Percentiles rank a stretch among this genome's conserved stretches.
Conservation (phyloP, 2,797 vertebrate species). For the Jordanella pulchra region DNA sequence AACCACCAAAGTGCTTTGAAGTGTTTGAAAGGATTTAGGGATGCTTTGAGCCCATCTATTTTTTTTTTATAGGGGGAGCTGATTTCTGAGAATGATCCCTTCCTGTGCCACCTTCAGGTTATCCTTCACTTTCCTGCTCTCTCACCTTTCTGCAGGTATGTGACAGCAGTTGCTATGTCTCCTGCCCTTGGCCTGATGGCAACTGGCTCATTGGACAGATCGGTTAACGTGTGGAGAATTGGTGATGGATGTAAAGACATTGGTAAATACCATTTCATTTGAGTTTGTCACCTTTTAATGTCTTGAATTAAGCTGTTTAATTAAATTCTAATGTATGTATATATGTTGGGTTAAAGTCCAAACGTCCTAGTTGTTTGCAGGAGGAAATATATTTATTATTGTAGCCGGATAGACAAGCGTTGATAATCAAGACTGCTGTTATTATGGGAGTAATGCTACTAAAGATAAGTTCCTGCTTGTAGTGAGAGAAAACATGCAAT, state of each 20-base stretch:
- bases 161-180: constrained; percentile 87
- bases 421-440: constrained; percentile 43
- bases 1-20: constrained; percentile 60
- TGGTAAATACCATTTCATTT: constrained; percentile 62
- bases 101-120: constrained; percentile 34
- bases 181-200: constrained; percentile 81
- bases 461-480: constrained; percentile 20
- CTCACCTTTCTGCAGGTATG: constrained; percentile 77
- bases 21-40: constrained; percentile 60
- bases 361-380: constrained; percentile 37
- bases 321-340: too few relatives aligned
- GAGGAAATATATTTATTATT: constrained; percentile 49
- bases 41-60: constrained; percentile 48
- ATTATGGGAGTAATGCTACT: constrained; percentile 30
- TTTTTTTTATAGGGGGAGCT: constrained; percentile 10
- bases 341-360: constrained; percentile 21
- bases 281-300: constrained; percentile 27
- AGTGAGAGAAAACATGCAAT: constrained; percentile 51
- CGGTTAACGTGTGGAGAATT: constrained; percentile 86
- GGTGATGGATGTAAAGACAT: constrained; percentile 62
- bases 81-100: constrained; percentile 42
- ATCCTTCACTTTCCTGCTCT: constrained; percentile 20
- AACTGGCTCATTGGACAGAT: constrained; percentile 91
- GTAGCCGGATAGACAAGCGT: constrained; percentile 43
- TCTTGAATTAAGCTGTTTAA: not conserved